These are phyloP conservation scores for Crossocerus cetratus DNA, from an alignment of 2,888 invertebrate species.

Conservation along the genomic window DNA sequence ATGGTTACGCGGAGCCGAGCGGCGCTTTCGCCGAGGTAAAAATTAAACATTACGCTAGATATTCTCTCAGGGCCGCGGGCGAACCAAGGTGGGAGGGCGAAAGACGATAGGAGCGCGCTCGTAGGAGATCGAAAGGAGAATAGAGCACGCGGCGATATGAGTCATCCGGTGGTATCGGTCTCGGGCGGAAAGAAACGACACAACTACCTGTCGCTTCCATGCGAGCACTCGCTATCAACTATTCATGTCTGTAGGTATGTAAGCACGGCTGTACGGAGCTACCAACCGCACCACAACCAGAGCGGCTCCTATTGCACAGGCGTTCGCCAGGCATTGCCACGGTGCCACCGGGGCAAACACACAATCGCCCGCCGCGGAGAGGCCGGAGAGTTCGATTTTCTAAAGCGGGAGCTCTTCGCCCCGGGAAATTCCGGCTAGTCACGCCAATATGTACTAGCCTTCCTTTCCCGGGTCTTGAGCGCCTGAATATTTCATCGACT, in stretches of 20 bases:
- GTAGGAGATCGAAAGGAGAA: slow-evolving; percentile 2
- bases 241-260: not conserved
- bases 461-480: not conserved
- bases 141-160: not conserved
- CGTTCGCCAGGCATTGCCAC: not conserved
- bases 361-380: not conserved
- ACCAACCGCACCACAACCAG: too few relatives aligned
- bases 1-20: not conserved
- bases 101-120: not conserved
- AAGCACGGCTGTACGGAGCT: not conserved
- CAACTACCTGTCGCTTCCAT: slow-evolving; percentile 3
- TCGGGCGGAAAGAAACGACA: not conserved
- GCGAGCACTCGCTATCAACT: not conserved
- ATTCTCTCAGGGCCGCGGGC: not conserved
- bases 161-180: slow-evolving; percentile 2
- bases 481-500: not conserved
- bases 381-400: not conserved
- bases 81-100: slow-evolving; percentile 2
- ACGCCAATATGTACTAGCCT: not conserved
- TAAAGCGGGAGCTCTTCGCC: slow-evolving; percentile 4
- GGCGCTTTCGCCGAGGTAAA: slow-evolving; percentile 1
- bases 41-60: slow-evolving; percentile 5
- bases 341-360: not conserved
- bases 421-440: slow-evolving; percentile 35
- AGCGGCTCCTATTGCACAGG: too few relatives aligned